Conservation (phyloP, 1,140 invertebrate genomes). For the Kradibia gibbosae region DNA sequence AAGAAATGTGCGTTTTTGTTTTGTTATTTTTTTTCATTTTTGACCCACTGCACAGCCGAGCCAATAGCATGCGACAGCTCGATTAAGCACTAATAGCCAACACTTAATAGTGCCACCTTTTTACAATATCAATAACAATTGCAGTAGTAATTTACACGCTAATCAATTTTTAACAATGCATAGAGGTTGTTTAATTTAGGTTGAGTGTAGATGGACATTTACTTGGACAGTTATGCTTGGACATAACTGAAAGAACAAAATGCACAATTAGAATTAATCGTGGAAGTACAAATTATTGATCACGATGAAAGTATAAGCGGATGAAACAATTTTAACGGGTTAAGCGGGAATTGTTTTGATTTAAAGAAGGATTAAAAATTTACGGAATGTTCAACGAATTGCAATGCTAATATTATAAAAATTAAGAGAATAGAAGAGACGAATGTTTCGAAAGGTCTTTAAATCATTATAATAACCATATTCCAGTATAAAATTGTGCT, state of each 20-base stretch:
- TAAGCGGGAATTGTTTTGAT: conserved; percentile 11
- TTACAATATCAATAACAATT: conserved; percentile 40
- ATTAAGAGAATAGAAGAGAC: too few species aligned
- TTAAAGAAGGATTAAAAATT: not conserved
- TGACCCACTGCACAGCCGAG: conserved; percentile 22
- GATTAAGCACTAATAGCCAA: conserved; percentile 38
- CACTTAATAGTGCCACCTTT: conserved; percentile 21
- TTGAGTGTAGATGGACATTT: not conserved
- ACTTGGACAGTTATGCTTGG: not conserved
- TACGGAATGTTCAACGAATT: too few species aligned
- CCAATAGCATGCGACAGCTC: conserved; percentile 34
- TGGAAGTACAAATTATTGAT: not conserved
- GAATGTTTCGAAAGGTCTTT: too few species aligned
- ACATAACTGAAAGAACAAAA: too few species aligned
- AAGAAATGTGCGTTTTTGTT: conserved; percentile 9
- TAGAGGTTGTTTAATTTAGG: not conserved
- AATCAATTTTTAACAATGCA: conserved; percentile 37
- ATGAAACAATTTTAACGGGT: not conserved
- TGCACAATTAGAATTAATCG: too few species aligned
- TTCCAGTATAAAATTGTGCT: too few species aligned
- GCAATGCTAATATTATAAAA: not conserved
- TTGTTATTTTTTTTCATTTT: conserved; percentile 5
- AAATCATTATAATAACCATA: too few species aligned
- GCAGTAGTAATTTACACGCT: conserved; percentile 35
- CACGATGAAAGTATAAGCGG: not conserved